Percentiles rank a stretch among this genome's conserved stretches.
phyloP scores from a whole-genome alignment of 2,888 invertebrate species.

The Flexamia atlantica region DNA sequence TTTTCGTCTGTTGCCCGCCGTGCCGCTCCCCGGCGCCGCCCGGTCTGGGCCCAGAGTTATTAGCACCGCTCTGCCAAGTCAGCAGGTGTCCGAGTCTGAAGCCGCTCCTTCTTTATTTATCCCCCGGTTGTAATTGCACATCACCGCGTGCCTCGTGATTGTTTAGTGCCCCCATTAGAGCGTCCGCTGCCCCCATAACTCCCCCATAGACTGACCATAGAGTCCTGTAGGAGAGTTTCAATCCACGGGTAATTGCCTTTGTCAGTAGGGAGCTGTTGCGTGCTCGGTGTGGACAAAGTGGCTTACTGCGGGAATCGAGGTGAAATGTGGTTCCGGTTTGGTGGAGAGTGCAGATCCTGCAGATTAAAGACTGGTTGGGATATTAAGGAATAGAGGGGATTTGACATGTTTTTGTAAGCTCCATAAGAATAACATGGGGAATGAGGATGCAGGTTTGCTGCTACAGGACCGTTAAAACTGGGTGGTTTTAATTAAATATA shows the following conservation, averaged over 20 bases:
- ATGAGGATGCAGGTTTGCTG: too few species aligned
- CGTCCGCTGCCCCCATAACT: constrained; percentile 35
- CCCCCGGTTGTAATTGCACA: constrained; percentile 53
- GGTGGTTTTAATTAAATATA: too few species aligned
- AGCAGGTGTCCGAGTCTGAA: constrained; percentile 51
- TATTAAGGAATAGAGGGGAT: too few species aligned
- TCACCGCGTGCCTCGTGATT: constrained; percentile 32
- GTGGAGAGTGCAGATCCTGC: too few species aligned
- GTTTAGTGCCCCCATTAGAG: constrained; percentile 50
- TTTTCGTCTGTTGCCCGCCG: too few species aligned
- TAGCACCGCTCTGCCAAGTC: constrained; percentile 50
- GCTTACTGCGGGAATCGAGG: neutral
- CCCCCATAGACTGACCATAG: constrained; percentile 30
- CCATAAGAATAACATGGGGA: too few species aligned
- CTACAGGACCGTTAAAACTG: too few species aligned
- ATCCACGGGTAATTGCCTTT: constrained; percentile 22
- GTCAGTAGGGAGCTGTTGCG: constrained; percentile 42
- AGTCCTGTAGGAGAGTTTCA: constrained; percentile 16
- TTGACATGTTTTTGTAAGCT: too few species aligned
- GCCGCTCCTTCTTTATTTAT: constrained; percentile 52
- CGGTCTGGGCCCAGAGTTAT: constrained; percentile 51
- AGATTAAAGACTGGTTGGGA: too few species aligned
- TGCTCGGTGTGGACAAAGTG: neutral
- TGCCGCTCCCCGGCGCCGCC: constrained; percentile 21
- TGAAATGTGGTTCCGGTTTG: too few species aligned